A percentile compares a stretch with the other conserved stretches of the same genome.
Evolutionary conservation across 2,113 vertebrate genomes (phyloP).

Genomic region (Gopherus evgoodei): DNA sequence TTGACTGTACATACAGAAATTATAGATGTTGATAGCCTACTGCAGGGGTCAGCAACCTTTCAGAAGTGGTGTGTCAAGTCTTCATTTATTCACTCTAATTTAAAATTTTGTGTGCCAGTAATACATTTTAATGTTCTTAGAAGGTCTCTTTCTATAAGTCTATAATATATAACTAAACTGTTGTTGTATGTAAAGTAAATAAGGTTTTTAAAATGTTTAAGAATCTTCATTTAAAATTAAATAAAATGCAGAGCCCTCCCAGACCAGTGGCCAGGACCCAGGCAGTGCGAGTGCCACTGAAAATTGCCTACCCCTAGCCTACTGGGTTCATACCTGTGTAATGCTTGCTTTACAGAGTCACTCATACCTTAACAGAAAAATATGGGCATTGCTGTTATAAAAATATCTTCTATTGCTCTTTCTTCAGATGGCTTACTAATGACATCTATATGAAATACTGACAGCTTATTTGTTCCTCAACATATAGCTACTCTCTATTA

Average conservation of each 20-base stretch:
- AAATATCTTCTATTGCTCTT: background rate
- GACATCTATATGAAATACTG: background rate
- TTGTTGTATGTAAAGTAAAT: no score
- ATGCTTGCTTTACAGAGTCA: background rate
- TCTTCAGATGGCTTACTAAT: background rate
- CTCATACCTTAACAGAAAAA: background rate
- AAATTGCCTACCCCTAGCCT: background rate
- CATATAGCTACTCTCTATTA: background rate
- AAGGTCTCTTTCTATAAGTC: no score
- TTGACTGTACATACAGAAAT: background rate
- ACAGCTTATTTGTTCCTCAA: background rate
- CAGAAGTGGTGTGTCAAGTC: no score
- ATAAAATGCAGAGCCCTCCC: no score
- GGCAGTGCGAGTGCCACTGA: no score
- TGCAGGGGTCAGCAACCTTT: background rate
- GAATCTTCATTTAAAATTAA: no score
- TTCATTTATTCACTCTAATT: no score
- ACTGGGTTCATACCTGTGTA: background rate
- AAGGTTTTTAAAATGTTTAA: no score
- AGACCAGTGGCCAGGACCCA: no score
- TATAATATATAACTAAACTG: no score
- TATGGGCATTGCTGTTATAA: background rate
- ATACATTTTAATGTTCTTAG: no score
- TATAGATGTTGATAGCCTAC: background rate
- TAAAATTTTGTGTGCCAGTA: no score